A percentile compares a stretch with the other conserved stretches of the same genome.
Evolutionary conservation across 2,113 vertebrate genomes (phyloP).

Genomic region (Capreolus pygargus): DNA sequence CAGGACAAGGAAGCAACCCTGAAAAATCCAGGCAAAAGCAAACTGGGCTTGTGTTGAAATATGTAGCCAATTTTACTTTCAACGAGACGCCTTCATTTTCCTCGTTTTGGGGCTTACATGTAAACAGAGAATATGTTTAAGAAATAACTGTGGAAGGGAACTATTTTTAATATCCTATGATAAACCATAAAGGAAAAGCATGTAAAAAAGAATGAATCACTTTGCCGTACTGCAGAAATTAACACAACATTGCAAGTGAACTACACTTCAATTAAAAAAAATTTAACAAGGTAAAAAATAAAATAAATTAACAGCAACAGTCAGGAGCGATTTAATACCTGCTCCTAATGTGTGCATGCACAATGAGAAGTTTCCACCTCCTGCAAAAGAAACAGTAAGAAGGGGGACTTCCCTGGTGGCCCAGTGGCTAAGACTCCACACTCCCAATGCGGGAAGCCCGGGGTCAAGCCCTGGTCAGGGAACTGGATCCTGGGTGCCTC

Average conservation of each 20-base stretch:
- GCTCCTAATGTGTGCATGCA: not conserved
- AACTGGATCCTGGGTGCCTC: not conserved
- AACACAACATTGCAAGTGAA: not conserved
- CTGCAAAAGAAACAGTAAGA: not conserved
- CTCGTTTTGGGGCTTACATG: not conserved
- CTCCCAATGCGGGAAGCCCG: not conserved
- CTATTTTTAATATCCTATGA: not conserved
- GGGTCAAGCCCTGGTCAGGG: not conserved
- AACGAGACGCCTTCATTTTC: not conserved
- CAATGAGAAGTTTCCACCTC: not conserved
- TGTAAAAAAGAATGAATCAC: not conserved
- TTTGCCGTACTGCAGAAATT: not conserved
- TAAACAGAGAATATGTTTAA: not conserved
- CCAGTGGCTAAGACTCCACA: not conserved
- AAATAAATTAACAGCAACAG: constrained; percentile 2
- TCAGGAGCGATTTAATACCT: constrained; percentile 1
- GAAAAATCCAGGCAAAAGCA: accelerated
- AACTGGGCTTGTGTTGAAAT: constrained; percentile 4
- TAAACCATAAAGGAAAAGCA: not conserved
- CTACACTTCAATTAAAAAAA: not conserved
- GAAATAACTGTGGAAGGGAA: constrained; percentile 1
- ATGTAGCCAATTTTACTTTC: constrained; percentile 42
- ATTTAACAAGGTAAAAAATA: not conserved
- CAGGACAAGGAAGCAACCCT: not conserved
- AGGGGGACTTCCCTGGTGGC: not conserved